phyloP scores from a whole-genome alignment of 2,797 vertebrate genomes.

The Melanogrammus aeglefinus region DNA sequence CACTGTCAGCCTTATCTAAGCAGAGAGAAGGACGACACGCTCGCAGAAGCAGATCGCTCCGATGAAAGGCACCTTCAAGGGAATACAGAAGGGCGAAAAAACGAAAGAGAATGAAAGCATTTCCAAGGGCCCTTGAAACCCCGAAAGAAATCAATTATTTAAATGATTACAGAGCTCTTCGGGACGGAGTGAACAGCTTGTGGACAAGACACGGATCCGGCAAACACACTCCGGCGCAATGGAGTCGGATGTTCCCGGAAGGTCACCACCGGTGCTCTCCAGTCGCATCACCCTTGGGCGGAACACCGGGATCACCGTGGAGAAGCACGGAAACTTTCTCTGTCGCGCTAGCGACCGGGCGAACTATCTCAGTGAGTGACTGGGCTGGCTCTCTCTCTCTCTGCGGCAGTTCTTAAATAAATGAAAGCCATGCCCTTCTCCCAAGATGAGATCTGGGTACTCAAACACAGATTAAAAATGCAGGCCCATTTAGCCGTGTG shows the following conservation, averaged over 20 bases:
- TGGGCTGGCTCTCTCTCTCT: constrained; percentile 55
- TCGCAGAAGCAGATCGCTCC: not conserved
- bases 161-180: constrained; percentile 24
- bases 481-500: constrained; percentile 73
- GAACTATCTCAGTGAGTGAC: constrained; percentile 19
- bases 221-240: constrained; percentile 43
- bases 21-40: not conserved
- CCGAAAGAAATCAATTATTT: constrained; percentile 51
- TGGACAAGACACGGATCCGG: constrained; percentile 21
- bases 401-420: constrained; percentile 69
- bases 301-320: constrained; percentile 39
- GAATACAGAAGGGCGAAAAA: not conserved
- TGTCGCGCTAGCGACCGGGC: not conserved
- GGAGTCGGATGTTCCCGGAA: constrained; percentile 46
- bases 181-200: constrained; percentile 26
- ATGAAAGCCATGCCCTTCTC: constrained; percentile 71
- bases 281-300: constrained; percentile 55
- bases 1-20: not conserved
- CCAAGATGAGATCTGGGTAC: constrained; percentile 74
- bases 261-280: constrained; percentile 57
- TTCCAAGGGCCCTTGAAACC: constrained; percentile 52
- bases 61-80: not conserved
- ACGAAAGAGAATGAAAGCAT: constrained; percentile 39
- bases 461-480: constrained; percentile 74
- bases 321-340: constrained; percentile 57